These are phyloP conservation scores for Oxyteleia sp. DNA, from an alignment of 2,888 invertebrate genomes.

Conservation along the genomic window DNA sequence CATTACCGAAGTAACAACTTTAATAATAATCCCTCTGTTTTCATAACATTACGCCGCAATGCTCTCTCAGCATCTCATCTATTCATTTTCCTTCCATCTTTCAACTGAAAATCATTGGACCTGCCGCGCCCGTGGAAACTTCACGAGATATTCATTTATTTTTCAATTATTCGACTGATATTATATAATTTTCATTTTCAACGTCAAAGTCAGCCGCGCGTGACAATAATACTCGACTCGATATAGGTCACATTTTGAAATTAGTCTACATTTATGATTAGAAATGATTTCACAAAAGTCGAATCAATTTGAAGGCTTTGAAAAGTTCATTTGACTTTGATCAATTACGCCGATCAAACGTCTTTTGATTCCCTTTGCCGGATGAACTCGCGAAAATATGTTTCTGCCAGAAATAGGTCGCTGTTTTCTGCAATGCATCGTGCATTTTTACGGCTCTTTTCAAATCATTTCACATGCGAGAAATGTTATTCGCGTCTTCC, in stretches of 20 bases:
- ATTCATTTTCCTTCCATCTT: too few relatives aligned
- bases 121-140: too few relatives aligned
- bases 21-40: too few relatives aligned
- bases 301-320: slow-evolving; percentile 63
- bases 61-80: too few relatives aligned
- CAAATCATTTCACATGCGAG: slow-evolving; percentile 38
- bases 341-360: slow-evolving; percentile 65
- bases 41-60: too few relatives aligned
- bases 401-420: slow-evolving; percentile 52
- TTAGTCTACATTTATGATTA: slow-evolving; percentile 46
- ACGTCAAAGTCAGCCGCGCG: not conserved
- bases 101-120: too few relatives aligned
- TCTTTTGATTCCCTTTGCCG: slow-evolving; percentile 56
- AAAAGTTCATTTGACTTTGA: slow-evolving; percentile 63
- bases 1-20: too few relatives aligned
- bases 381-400: slow-evolving; percentile 57
- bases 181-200: too few relatives aligned
- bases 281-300: slow-evolving; percentile 45
- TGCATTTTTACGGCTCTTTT: slow-evolving; percentile 41
- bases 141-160: too few relatives aligned
- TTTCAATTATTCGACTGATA: too few relatives aligned
- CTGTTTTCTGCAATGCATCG: slow-evolving; percentile 33
- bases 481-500: slow-evolving; percentile 15
- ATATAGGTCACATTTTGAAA: slow-evolving; percentile 44
- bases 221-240: slow-evolving; percentile 26